Base-by-base conservation (phyloP, 1,140 invertebrate genomes). In the Phymastichus coffea region DNA sequence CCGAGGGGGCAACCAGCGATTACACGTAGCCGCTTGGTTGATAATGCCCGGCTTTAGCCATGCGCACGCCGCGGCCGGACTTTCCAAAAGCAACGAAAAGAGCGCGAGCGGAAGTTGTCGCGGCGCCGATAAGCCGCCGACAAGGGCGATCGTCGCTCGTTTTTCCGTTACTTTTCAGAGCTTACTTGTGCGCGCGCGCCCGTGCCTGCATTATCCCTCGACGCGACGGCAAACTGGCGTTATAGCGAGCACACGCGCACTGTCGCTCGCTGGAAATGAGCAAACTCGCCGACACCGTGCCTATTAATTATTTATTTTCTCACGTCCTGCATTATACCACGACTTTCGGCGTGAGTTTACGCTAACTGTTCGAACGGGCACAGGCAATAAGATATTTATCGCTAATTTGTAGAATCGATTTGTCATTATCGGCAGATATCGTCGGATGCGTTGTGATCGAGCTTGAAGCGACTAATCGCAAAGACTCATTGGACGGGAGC, bases 221-320 rank as follows among this genome's bases (percentile, higher is more conserved):
- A 8, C 48, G 1, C 26, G 19, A 8, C 26, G 9, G 8, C 4
- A 19, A 19, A 46, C 48, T 38, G 14, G 33, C 22, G 28, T 56
- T 38, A 47, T 47, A 56, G 35, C 30, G 22, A 25, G n/a, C 20
- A 15, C 9, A 19, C 52, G 40, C 19, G 30, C 19, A n/a, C 22
- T 19, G 15, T 19, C 43, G 26, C n/a, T n/a, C 38, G 9, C 17
- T n/a, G n/a, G 23, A 53, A 28, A 26, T 37, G 22, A 51, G 30
- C 47, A 49, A 35, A 33, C 17, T 35, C 17, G 3, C 1, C 10
- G 47, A 14, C 47, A 2, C 2, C 4, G 1, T 8, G 3, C 7
- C 10, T 15, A 57, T 38, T 9, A 25, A 57, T 48, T 48, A 57
- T 44, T 8, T 35, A 33, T 46, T 47, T 47, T 19, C 10, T 10